Evolutionary conservation across 2,797 vertebrate genomes (phyloP).

Genomic region (Perodicticus potto): DNA sequence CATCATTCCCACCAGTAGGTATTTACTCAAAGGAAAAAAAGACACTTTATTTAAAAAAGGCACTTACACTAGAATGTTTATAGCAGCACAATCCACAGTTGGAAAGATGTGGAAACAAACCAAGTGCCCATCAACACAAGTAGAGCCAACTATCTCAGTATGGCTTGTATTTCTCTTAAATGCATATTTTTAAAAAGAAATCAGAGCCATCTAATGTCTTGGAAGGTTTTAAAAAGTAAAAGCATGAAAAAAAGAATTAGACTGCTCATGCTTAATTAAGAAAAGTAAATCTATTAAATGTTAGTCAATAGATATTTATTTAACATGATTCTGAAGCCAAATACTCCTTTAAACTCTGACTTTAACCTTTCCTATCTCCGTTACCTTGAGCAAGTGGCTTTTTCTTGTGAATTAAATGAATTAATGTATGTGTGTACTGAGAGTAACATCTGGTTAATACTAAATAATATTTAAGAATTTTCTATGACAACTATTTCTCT

Average conservation of each 20-base stretch:
- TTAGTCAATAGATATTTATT: not conserved
- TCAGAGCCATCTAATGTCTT: not conserved
- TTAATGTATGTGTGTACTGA: not conserved
- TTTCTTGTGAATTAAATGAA: not conserved
- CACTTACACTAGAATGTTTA: too few species aligned
- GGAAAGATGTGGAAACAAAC: too few species aligned
- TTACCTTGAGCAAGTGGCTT: not conserved
- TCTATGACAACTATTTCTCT: not conserved
- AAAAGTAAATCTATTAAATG: not conserved
- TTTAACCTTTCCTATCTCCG: not conserved
- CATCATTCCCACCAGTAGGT: too few species aligned
- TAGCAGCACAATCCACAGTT: too few species aligned
- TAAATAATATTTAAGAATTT: not conserved
- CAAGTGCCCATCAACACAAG: too few species aligned
- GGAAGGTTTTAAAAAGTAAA: not conserved
- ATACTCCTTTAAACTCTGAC: not conserved
- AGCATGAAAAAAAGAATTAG: not conserved
- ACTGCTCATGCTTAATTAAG: not conserved
- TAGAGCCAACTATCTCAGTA: not conserved
- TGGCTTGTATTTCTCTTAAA: not conserved
- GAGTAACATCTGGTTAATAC: not conserved
- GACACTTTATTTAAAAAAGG: too few species aligned
- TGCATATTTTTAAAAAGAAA: not conserved
- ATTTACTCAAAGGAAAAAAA: too few species aligned
- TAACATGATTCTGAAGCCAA: not conserved